Base-by-base conservation (phyloP, 2,797 vertebrate genomes). In the Hoplostethus mediterraneus region DNA sequence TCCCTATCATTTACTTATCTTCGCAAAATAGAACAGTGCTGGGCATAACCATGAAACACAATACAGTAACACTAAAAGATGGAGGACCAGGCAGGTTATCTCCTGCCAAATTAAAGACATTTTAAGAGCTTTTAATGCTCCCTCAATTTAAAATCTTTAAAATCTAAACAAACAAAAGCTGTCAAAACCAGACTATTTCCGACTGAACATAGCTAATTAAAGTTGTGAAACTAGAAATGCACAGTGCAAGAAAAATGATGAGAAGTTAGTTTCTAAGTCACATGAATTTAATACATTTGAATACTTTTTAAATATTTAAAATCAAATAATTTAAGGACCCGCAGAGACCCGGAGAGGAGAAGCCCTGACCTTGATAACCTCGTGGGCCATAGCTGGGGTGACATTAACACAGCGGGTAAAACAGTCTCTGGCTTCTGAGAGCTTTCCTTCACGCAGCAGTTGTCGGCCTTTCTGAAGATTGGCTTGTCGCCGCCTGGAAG, bases 361-460 rank as follows among this genome's bases (percentile, higher is more conserved):
- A 54, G 40, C 14, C 78, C 89, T 92, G 84, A 97, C 98, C 94
- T 97, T 97, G 71, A 99, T 99, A 16, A 99, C 95, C 63, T 95
- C 93, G 71, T 95, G 96, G 63, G 98, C 98, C 98, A 99, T 99
- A 45, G 91, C 65, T 0, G 96, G 96, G 0, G 97, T 99, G 87
- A 99, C 82, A 58, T 97, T 98, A 63, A 99, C 60, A 25, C 94
- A 95, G 30, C 97, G 97, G 4, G 94, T 94, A 61, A 99, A 99
- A 80, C 96, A 99, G 1, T 99, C 97, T 84, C 96, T 94, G 75
- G 98, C 98, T 86, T 97, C 97, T 0, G 96, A 92, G 62, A 97
- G 5, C 73, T 95, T 98, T 10, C 98, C 98, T 75, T 99, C 97
- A 13, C 96, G 94, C 30, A 99, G 94, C 11, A 98, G 93, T 82